Percentiles rank a stretch among this genome's conserved stretches.
phyloP scores from a whole-genome alignment of 2,888 invertebrate species.

The Xylocampa areola region DNA sequence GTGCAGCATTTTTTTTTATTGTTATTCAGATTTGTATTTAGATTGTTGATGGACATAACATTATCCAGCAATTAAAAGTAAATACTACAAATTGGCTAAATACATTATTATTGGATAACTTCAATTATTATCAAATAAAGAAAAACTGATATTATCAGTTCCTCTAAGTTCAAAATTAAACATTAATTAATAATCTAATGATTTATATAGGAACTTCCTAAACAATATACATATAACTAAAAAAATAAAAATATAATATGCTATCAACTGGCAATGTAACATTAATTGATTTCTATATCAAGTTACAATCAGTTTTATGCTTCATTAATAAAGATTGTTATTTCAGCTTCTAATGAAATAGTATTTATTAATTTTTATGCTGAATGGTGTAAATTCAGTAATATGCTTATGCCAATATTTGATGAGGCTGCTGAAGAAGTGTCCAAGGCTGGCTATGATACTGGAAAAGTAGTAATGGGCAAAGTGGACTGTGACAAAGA shows the following conservation, averaged over 20 bases:
- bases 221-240: no score
- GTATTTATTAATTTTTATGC: conserved; percentile 99
- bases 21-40: conserved; percentile 1
- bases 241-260: no score
- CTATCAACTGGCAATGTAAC: no score
- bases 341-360: conserved; percentile 97
- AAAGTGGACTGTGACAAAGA: conserved; percentile 99
- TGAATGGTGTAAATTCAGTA: conserved; percentile 99
- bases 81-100: background rate
- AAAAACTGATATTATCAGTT: background rate
- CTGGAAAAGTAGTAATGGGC: conserved; percentile 97
- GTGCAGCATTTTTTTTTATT: conserved; percentile 7
- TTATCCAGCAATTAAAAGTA: no score
- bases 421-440: conserved; percentile 98
- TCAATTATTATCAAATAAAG: background rate
- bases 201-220: no score
- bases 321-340: conserved; percentile 48
- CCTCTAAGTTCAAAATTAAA: conserved; percentile 1
- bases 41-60: no score
- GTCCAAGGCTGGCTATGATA: conserved; percentile 93
- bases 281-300: conserved; percentile 6
- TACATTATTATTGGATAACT: background rate
- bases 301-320: conserved; percentile 9
- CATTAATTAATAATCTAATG: conserved; percentile 3
- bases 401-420: conserved; percentile 98